Conservation (phyloP, 2,113 vertebrate genomes). For the Hippopotamus amphibius region DNA sequence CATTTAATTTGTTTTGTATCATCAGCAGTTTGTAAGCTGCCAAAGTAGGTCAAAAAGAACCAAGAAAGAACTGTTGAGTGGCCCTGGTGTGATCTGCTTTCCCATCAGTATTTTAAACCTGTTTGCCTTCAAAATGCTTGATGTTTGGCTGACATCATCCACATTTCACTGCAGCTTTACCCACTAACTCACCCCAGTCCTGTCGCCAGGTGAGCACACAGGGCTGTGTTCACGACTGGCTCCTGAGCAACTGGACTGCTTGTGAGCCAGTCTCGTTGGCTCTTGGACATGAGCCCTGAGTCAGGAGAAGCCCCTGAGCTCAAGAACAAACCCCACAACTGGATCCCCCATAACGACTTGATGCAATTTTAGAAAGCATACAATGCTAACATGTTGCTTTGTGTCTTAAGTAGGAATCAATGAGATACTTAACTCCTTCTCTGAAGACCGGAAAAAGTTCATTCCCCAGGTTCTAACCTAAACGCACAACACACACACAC, state of each 20-base stretch:
- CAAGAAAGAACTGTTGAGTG: neutral
- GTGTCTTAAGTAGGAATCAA: neutral
- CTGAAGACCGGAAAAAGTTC: neutral
- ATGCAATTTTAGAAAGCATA: neutral
- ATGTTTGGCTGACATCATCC: neutral
- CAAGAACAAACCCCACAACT: neutral
- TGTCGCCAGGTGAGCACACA: accelerated
- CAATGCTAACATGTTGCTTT: neutral
- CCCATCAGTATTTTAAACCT: neutral
- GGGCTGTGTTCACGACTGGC: neutral
- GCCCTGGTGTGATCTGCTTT: neutral
- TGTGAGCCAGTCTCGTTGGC: neutral
- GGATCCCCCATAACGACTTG: neutral
- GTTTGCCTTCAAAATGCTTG: neutral
- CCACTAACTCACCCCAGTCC: accelerated
- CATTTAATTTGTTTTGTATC: conserved; percentile 13
- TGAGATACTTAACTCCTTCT: neutral
- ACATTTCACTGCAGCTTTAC: neutral
- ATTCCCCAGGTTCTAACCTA: neutral
- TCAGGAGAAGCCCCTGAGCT: neutral
- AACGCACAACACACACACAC: neutral
- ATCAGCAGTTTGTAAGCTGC: neutral
- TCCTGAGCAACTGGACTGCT: accelerated
- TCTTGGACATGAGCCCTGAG: too few species aligned
- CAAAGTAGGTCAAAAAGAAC: neutral